phyloP scores from a whole-genome alignment of 2,113 vertebrate species.

The Menura novaehollandiae region DNA sequence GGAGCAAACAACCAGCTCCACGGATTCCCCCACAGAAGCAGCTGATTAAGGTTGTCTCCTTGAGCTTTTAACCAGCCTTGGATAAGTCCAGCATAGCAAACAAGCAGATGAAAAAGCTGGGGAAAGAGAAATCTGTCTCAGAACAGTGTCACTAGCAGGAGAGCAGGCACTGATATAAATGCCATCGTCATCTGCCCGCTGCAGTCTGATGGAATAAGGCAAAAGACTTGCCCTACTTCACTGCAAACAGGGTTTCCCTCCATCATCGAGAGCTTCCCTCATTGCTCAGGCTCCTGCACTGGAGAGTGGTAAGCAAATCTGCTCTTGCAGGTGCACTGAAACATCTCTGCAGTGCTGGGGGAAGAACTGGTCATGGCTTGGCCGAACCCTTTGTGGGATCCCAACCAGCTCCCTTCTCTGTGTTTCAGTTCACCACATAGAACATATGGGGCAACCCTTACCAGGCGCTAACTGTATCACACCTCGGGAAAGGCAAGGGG shows the following conservation, averaged over 20 bases:
- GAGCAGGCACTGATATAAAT: not conserved
- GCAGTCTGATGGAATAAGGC: not conserved
- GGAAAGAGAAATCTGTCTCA: not conserved
- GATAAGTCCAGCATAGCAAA: not conserved
- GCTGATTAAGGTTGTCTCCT: not conserved
- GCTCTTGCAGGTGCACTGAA: not conserved
- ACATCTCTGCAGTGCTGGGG: not conserved
- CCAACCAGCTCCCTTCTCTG: not conserved
- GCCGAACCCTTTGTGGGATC: not conserved
- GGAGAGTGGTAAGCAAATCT: not conserved
- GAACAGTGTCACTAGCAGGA: not conserved
- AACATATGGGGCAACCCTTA: not conserved
- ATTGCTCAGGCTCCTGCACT: not conserved
- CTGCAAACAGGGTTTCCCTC: not conserved
- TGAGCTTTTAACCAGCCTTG: not conserved
- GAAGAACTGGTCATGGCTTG: not conserved
- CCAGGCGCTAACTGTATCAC: accelerated
- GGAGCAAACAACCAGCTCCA: not conserved
- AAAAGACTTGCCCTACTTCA: slow-evolving; percentile 22
- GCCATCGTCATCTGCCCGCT: not conserved
- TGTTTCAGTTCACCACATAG: not conserved
- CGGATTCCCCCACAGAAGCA: not conserved
- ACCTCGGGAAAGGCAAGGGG: not conserved
- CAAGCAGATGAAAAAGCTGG: not conserved
- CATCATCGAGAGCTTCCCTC: not conserved